Evolutionary conservation across 1,140 invertebrate genomes (phyloP), one percentile per base, ranked within the genome.

Genomic region (Bombus sibiricus): DNA sequence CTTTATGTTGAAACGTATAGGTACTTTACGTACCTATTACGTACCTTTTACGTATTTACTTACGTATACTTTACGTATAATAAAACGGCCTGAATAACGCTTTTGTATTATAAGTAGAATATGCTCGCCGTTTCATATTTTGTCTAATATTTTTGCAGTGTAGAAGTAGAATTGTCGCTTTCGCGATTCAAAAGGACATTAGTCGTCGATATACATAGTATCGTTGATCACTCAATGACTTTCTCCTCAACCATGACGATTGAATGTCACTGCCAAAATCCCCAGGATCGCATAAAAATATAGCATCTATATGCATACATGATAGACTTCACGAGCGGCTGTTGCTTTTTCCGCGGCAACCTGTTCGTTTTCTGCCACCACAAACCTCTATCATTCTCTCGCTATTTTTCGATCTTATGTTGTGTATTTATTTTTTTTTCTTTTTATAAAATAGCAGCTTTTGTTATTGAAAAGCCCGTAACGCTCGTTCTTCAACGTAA

Each of bases 231-330:
- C 28, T 77, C 53, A 71, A 81, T 53, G 62, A 47, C 79, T 85
- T 94, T 93, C 94, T 94, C 93, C 94, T 95, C 93, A 94, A 92
- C 93, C 93, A 94, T 92, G 92, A 91, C 91, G 90, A 94, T 93
- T 93, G 90, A 95, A 94, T 92, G 90, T 95, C 94, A 95, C 95
- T 95, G 94, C 95, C 95, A 94, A 95, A 95, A 94, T 87, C 92
- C 94, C 76, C 93, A 93, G 86, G 89, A 92, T 92, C 89, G 89
- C 89, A 53, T 68, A 81, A 68, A 81, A 76, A 47, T 62, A 32
- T 86, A 86, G 81, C 79, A 66, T n/a, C 18, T 28, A 34, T 74
- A 77, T 68, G 47, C 68, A 57, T 57, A 34, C 57, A 43, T 47
- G 59, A 62, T 62, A 39, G 59, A 43, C 41, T 72, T 68, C 41